Conservation (phyloP, 1,140 invertebrate genomes). For the Coboldia fuscipes region DNA sequence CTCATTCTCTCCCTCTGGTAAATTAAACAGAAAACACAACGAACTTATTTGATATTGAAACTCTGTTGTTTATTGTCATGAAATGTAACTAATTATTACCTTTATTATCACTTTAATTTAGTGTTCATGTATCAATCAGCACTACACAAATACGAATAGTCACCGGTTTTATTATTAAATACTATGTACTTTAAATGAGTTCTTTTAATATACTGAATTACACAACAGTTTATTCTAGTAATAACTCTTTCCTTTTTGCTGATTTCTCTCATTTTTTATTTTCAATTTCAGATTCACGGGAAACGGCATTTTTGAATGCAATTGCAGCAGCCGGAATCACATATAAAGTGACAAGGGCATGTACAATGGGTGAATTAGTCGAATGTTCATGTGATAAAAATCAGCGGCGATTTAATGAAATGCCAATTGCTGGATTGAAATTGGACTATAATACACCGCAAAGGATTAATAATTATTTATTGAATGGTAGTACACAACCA, state of each 20-base stretch:
- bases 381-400: slow-evolving; percentile 74
- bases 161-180: too few species aligned
- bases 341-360: slow-evolving; percentile 70
- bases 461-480: slow-evolving; percentile 1
- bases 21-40: too few species aligned
- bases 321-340: slow-evolving; percentile 80
- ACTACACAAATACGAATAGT: slow-evolving; percentile 7
- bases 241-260: slow-evolving; percentile 1
- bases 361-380: slow-evolving; percentile 63
- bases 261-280: slow-evolving; percentile 6
- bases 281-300: slow-evolving; percentile 58
- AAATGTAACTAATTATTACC: too few species aligned
- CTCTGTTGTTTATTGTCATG: too few species aligned
- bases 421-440: too few species aligned
- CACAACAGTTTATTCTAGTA: background rate
- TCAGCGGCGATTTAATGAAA: slow-evolving; percentile 20
- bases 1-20: background rate
- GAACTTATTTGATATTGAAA: too few species aligned
- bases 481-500: background rate
- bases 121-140: slow-evolving; percentile 16
- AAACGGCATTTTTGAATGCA: slow-evolving; percentile 86
- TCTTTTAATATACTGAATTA: slow-evolving; percentile 7
- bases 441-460: too few species aligned
- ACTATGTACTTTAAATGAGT: too few species aligned
- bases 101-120: slow-evolving; percentile 7